Conservation (phyloP, 2,113 vertebrate genomes). For the Zootoca vivipara region DNA sequence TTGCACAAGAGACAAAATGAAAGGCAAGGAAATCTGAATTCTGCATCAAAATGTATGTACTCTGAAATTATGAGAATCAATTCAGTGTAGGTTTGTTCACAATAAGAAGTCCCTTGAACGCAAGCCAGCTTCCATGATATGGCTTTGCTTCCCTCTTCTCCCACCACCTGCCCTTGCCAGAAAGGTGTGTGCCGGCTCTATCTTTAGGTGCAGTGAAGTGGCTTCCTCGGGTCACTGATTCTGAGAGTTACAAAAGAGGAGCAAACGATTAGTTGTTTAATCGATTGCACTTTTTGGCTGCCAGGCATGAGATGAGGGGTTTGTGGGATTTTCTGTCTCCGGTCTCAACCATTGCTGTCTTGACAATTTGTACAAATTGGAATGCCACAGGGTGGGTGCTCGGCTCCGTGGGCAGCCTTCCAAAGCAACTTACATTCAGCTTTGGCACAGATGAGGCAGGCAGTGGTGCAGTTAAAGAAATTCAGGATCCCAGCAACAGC, state of each 20-base stretch:
- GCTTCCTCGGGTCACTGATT: not conserved
- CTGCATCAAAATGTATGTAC: not conserved
- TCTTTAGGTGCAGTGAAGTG: not conserved
- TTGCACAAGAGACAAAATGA: not conserved
- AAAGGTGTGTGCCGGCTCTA: not conserved
- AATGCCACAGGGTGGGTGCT: too few species aligned
- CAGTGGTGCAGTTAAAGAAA: constrained; percentile 96
- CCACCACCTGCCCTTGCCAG: not conserved
- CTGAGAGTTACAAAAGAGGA: not conserved
- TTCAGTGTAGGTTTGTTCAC: not conserved
- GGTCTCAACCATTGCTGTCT: too few species aligned
- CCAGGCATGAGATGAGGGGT: too few species aligned
- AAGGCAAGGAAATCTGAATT: not conserved
- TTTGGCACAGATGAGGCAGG: constrained; percentile 98
- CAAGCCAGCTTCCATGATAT: not conserved
- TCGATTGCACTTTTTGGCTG: not conserved
- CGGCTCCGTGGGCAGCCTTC: not conserved
- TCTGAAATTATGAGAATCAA: not conserved
- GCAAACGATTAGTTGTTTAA: not conserved
- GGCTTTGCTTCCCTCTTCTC: not conserved
- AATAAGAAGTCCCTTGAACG: not conserved
- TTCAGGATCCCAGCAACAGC: constrained; percentile 93
- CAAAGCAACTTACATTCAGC: constrained; percentile 88
- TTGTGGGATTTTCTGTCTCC: too few species aligned
- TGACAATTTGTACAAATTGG: not conserved